Conservation (phyloP, 1,140 invertebrate species). For the Neodiprion fabricii region DNA sequence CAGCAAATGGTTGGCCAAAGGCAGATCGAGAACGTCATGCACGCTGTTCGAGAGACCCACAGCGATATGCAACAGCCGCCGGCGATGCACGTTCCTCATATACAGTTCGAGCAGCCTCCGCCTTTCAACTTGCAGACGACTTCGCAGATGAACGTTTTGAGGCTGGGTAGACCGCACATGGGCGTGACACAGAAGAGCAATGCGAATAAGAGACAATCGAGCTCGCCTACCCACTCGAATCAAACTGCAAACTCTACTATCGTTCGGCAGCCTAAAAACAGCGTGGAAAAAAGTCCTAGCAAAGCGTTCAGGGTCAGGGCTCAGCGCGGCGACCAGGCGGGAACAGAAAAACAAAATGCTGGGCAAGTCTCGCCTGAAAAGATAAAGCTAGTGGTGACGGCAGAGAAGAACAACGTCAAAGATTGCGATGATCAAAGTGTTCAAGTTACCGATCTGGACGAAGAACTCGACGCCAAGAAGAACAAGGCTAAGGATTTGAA, state of each 20-base stretch:
- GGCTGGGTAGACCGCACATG: slow-evolving; percentile 33
- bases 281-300: too few relatives aligned
- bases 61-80: slow-evolving; percentile 33
- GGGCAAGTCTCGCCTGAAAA: slow-evolving; percentile 2
- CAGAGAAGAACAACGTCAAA: slow-evolving; percentile 17
- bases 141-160: slow-evolving; percentile 24
- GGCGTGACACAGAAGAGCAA: slow-evolving; percentile 42
- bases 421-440: slow-evolving; percentile 26
- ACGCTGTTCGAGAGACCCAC: slow-evolving; percentile 28
- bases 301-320: not conserved
- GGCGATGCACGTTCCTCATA: slow-evolving; percentile 36
- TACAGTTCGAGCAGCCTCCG: slow-evolving; percentile 31
- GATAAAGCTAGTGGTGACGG: slow-evolving; percentile 14
- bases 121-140: not conserved
- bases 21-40: slow-evolving; percentile 37
- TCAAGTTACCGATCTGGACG: slow-evolving; percentile 44
- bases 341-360: slow-evolving; percentile 13
- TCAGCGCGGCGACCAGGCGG: not conserved
- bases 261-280: not conserved
- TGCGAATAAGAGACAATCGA: slow-evolving; percentile 36
- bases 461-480: slow-evolving; percentile 30
- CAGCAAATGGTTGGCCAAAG: slow-evolving; percentile 21
- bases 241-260: slow-evolving; percentile 24
- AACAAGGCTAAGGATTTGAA: slow-evolving; percentile 5
- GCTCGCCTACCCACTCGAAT: slow-evolving; percentile 39